Conservation (phyloP, 2,888 invertebrate genomes). For the Hirtodrosophila cameraria region DNA sequence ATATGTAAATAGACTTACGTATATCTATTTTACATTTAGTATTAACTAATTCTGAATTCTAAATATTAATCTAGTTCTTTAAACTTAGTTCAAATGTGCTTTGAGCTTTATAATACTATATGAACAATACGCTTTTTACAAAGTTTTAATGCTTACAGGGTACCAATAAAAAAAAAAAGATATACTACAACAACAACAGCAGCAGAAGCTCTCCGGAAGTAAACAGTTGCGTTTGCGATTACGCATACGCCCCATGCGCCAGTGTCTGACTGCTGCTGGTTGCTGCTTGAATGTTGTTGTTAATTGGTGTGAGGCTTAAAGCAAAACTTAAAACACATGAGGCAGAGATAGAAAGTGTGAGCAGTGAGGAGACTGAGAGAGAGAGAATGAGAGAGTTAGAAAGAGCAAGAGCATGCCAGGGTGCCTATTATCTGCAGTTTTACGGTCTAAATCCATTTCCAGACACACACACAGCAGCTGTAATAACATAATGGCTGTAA, state of each 20-base stretch:
- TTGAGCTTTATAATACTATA: no score
- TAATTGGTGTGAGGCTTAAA: slow-evolving; percentile 44
- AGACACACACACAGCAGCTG: slow-evolving; percentile 43
- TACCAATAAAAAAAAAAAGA: background rate
- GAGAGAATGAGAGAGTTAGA: no score
- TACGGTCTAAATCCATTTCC: slow-evolving; percentile 77
- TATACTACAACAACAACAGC: slow-evolving; percentile 7
- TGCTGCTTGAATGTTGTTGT: slow-evolving; percentile 15
- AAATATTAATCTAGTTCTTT: no score
- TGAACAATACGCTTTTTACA: no score
- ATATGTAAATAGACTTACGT: no score
- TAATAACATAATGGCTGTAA: slow-evolving; percentile 71
- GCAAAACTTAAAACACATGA: slow-evolving; percentile 35
- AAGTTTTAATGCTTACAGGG: no score
- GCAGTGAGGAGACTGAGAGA: background rate
- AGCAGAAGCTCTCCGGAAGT: slow-evolving; percentile 18
- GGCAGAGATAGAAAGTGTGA: background rate
- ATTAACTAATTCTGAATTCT: no score
- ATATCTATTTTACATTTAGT: no score
- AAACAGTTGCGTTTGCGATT: slow-evolving; percentile 57
- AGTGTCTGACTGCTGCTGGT: background rate
- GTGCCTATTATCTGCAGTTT: slow-evolving; percentile 71
- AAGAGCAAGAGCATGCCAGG: slow-evolving; percentile 1
- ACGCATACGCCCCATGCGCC: slow-evolving; percentile 63
- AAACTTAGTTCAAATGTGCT: no score